These are phyloP conservation scores for Salvelinus sp. DNA, from an alignment of 2,113 vertebrate genomes.

Conservation along the genomic window DNA sequence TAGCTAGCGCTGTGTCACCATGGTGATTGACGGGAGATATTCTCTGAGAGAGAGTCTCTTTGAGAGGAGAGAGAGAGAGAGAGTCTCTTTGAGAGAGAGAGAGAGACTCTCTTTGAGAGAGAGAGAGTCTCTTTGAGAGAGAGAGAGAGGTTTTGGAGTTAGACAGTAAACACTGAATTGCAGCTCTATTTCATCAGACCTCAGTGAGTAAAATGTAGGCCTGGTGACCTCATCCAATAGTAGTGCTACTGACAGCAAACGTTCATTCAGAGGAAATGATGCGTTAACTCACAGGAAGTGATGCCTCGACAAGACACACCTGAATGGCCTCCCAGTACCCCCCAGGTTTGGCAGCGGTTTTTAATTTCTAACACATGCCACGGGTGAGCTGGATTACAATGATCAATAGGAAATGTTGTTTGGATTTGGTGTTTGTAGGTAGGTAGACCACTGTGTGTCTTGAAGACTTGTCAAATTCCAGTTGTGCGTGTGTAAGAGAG, in stretches of 20 bases:
- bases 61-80: not conserved
- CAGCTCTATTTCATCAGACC: conserved; percentile 50
- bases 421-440: not conserved
- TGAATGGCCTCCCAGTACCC: not conserved
- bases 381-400: not conserved
- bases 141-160: conserved; percentile 17
- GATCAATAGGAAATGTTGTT: conserved; percentile 2
- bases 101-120: not conserved
- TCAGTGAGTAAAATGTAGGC: not conserved
- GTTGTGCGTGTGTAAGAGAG: conserved; percentile 15
- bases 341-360: not conserved
- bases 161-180: conserved; percentile 30
- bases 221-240: not conserved
- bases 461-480: not conserved
- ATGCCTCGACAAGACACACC: too few relatives aligned
- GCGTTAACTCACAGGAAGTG: too few relatives aligned
- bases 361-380: too few relatives aligned
- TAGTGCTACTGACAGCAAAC: not conserved
- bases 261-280: too few relatives aligned
- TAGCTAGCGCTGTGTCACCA: conserved; percentile 28
- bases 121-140: too few relatives aligned
- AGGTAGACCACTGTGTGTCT: not conserved
- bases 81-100: not conserved
- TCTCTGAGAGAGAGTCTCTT: not conserved
- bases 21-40: conserved; percentile 24